Percentiles rank a stretch among this genome's conserved stretches.
Evolutionary conservation across 2,113 vertebrate genomes (phyloP).

Genomic region (Paedocypris sp.): DNA sequence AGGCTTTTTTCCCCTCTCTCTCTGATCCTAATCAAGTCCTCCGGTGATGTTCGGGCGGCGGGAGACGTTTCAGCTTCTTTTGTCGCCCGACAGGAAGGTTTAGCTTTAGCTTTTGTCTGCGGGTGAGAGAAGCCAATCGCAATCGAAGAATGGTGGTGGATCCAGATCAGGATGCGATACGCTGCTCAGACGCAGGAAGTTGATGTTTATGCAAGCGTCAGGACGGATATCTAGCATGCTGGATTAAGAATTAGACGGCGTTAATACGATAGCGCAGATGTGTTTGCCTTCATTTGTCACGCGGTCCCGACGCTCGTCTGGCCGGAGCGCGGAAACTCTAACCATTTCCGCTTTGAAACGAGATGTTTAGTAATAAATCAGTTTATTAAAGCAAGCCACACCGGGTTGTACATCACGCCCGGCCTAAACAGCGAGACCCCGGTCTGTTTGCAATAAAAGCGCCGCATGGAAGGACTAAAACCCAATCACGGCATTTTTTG

Average conservation of each 20-base stretch:
- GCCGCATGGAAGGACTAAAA: too few species aligned
- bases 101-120: not conserved
- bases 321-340: not conserved
- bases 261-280: not conserved
- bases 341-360: not conserved
- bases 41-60: not conserved
- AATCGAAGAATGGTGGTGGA: not conserved
- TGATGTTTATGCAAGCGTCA: not conserved
- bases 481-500: too few species aligned
- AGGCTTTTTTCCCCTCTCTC: not conserved
- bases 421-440: too few species aligned
- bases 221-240: not conserved
- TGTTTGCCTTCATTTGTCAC: not conserved
- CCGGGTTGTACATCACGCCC: not conserved
- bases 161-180: not conserved
- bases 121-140: not conserved
- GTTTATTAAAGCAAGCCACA: not conserved
- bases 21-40: slow-evolving; percentile 10
- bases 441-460: too few species aligned
- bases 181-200: not conserved
- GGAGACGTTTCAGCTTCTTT: not conserved
- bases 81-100: not conserved
- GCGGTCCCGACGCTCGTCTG: not conserved
- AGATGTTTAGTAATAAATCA: slow-evolving; percentile 3
- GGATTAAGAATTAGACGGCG: not conserved